These are phyloP conservation scores for Drosophila insularis DNA, from an alignment of 1,140 invertebrate genomes.

Conservation along the genomic window DNA sequence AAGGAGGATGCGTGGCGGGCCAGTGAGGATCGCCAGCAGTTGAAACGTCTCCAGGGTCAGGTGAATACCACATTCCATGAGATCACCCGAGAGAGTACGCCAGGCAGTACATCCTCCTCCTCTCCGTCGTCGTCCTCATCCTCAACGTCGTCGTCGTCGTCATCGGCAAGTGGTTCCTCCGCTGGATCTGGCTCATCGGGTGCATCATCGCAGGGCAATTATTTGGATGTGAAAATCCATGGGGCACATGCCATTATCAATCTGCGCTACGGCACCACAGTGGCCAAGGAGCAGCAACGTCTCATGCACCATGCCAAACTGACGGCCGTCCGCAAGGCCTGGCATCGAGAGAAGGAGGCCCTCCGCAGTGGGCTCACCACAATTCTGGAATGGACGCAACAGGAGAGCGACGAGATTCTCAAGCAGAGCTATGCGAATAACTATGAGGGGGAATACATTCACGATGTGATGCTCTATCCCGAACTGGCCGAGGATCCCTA, in stretches of 20 bases:
- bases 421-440: conserved; percentile 91
- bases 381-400: conserved; percentile 88
- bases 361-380: conserved; percentile 90
- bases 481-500: conserved; percentile 97
- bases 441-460: conserved; percentile 95
- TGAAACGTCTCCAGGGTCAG: conserved; percentile 94
- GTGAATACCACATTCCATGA: conserved; percentile 97
- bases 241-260: conserved; percentile 92
- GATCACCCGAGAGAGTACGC: conserved; percentile 85
- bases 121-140: neutral
- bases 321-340: conserved; percentile 93
- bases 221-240: conserved; percentile 93
- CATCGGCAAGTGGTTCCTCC: conserved; percentile 3
- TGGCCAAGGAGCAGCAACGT: conserved; percentile 93
- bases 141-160: conserved; percentile 17
- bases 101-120: conserved; percentile 4
- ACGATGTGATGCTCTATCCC: conserved; percentile 93
- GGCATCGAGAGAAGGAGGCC: conserved; percentile 94
- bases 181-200: conserved; percentile 13
- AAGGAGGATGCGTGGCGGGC: conserved; percentile 95
- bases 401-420: conserved; percentile 93
- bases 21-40: conserved; percentile 92
- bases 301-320: conserved; percentile 94
- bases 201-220: conserved; percentile 80
- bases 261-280: conserved; percentile 93